These are phyloP conservation scores for Lacerta agilis DNA, from an alignment of 2,797 vertebrate genomes.

Conservation along the genomic window DNA sequence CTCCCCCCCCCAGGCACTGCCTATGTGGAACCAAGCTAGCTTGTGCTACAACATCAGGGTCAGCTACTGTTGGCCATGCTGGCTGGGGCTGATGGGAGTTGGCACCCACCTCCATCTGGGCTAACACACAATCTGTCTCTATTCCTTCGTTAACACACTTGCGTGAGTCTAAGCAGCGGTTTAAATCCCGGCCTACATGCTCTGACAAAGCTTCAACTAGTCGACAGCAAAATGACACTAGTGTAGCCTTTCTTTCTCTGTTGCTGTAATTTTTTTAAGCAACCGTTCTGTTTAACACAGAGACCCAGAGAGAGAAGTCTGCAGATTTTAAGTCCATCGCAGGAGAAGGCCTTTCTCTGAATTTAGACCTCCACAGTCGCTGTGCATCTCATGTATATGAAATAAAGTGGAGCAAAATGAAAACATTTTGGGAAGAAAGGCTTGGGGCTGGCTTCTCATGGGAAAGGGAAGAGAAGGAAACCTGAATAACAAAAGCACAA, in stretches of 20 bases:
- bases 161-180: background rate
- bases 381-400: constrained; percentile 35
- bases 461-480: constrained; percentile 59
- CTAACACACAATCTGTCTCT: no score
- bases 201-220: constrained; percentile 29
- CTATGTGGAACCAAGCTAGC: background rate
- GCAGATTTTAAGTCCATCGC: constrained; percentile 23
- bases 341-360: background rate
- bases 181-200: background rate
- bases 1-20: background rate
- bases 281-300: constrained; percentile 31
- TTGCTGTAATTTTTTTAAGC: constrained; percentile 45
- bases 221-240: constrained; percentile 30
- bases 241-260: constrained; percentile 14
- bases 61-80: background rate
- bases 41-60: background rate
- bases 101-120: no score
- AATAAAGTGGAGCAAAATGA: constrained; percentile 48
- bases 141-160: background rate
- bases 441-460: constrained; percentile 60
- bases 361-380: constrained; percentile 18
- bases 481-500: constrained; percentile 56
- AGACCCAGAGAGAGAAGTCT: constrained; percentile 18
- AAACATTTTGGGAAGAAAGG: constrained; percentile 39
- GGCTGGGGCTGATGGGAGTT: no score